Evolutionary conservation across 2,797 vertebrate species (phyloP).

Genomic region (Molossus alvarezi): DNA sequence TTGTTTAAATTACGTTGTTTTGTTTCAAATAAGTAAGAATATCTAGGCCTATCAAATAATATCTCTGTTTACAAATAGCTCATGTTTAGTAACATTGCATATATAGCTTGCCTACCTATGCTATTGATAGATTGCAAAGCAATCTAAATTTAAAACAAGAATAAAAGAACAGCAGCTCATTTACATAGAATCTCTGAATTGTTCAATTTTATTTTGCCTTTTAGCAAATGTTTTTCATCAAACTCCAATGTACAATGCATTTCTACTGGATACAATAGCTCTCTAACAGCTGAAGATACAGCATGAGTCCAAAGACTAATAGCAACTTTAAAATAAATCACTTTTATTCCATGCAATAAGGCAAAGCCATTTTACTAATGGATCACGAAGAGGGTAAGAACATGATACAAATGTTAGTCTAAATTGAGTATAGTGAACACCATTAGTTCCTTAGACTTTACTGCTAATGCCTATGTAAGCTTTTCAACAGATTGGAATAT

Average conservation of each 20-base stretch:
- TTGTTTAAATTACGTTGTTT: not conserved
- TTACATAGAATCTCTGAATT: slow-evolving; percentile 75
- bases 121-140: not conserved
- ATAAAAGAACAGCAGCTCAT: slow-evolving; percentile 75
- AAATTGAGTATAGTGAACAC: slow-evolving; percentile 13
- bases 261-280: slow-evolving; percentile 70
- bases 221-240: slow-evolving; percentile 70
- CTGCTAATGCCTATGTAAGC: slow-evolving; percentile 41
- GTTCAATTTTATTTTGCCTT: slow-evolving; percentile 84
- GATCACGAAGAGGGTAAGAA: slow-evolving; percentile 71
- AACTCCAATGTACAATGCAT: slow-evolving; percentile 64
- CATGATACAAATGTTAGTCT: slow-evolving; percentile 74
- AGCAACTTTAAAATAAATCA: slow-evolving; percentile 80
- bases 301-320: slow-evolving; percentile 76
- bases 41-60: not conserved
- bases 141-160: slow-evolving; percentile 66
- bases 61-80: slow-evolving; percentile 24
- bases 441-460: slow-evolving; percentile 73
- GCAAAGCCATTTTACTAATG: slow-evolving; percentile 80
- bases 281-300: slow-evolving; percentile 83
- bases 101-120: slow-evolving; percentile 51
- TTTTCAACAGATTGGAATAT: slow-evolving; percentile 59
- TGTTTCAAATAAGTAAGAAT: not conserved
- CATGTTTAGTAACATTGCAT: not conserved
- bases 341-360: slow-evolving; percentile 81